Percentiles rank a stretch among this genome's conserved stretches.
These are phyloP conservation scores for Scleropages formosus DNA, from an alignment of 2,797 vertebrate genomes.

Conservation along the genomic window DNA sequence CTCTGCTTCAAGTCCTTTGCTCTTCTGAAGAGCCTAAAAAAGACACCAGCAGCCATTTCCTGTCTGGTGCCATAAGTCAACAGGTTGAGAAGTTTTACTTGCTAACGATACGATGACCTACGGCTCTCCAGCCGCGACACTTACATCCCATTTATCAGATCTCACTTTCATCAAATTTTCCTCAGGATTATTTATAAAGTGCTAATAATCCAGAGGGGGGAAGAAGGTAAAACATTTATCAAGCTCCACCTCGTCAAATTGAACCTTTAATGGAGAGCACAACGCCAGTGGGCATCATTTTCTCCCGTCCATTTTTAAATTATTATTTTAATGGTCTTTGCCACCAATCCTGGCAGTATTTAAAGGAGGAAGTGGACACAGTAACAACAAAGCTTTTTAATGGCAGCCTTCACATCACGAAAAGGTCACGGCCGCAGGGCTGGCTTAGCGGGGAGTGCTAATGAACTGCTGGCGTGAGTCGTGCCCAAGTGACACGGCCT, in stretches of 20 bases:
- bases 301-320: constrained; percentile 34
- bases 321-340: constrained; percentile 44
- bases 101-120: constrained; percentile 65
- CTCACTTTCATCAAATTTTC: constrained; percentile 33
- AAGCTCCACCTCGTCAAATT: not conserved
- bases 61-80: constrained; percentile 48
- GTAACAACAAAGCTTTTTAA: constrained; percentile 61
- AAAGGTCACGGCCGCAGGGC: constrained; percentile 60
- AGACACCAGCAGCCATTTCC: not conserved
- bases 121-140: constrained; percentile 58
- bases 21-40: not conserved
- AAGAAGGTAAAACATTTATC: constrained; percentile 11
- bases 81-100: constrained; percentile 57
- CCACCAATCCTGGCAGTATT: constrained; percentile 53
- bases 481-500: constrained; percentile 52
- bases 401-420: constrained; percentile 53
- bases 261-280: constrained; percentile 38
- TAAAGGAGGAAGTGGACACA: constrained; percentile 45
- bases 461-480: constrained; percentile 54
- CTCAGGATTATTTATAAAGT: constrained; percentile 26
- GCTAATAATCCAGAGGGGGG: constrained; percentile 19
- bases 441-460: constrained; percentile 61
- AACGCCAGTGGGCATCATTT: constrained; percentile 57
- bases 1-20: not conserved
- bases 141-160: constrained; percentile 56